Evolutionary conservation across 2,797 vertebrate species (phyloP).

Genomic region (Pempheris klunzingeri): DNA sequence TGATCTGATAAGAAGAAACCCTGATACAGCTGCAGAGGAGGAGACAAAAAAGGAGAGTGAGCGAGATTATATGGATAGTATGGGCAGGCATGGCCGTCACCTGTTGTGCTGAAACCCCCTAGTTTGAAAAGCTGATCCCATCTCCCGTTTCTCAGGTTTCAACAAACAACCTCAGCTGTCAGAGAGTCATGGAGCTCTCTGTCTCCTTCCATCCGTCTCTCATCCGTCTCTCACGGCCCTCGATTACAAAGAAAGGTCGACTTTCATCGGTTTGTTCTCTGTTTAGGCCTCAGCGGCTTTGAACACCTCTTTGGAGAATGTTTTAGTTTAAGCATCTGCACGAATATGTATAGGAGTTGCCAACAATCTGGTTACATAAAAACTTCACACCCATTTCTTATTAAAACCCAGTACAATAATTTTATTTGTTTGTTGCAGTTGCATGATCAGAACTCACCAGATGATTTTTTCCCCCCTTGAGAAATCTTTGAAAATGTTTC

Average conservation of each 20-base stretch:
- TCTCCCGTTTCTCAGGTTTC: conserved; percentile 67
- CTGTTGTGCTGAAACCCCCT: conserved; percentile 67
- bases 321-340: conserved; percentile 25
- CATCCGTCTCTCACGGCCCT: conserved; percentile 44
- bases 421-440: background rate
- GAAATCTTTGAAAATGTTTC: background rate
- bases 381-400: conserved; percentile 5
- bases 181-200: conserved; percentile 22
- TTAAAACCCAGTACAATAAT: background rate
- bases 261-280: conserved; percentile 52
- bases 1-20: conserved; percentile 42
- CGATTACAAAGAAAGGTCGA: conserved; percentile 47
- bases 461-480: conserved; percentile 15
- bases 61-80: conserved; percentile 20
- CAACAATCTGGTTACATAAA: background rate
- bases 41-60: background rate
- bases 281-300: conserved; percentile 28
- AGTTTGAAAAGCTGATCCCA: conserved; percentile 66
- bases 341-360: background rate
- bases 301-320: conserved; percentile 20
- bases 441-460: background rate
- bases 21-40: conserved; percentile 36
- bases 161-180: conserved; percentile 77
- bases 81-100: conserved; percentile 57
- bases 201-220: conserved; percentile 51